A percentile compares a stretch with the other conserved stretches of the same genome.
These are phyloP conservation scores for Habropoda laboriosa DNA, from an alignment of 1,140 invertebrate genomes.

Conservation along the genomic window DNA sequence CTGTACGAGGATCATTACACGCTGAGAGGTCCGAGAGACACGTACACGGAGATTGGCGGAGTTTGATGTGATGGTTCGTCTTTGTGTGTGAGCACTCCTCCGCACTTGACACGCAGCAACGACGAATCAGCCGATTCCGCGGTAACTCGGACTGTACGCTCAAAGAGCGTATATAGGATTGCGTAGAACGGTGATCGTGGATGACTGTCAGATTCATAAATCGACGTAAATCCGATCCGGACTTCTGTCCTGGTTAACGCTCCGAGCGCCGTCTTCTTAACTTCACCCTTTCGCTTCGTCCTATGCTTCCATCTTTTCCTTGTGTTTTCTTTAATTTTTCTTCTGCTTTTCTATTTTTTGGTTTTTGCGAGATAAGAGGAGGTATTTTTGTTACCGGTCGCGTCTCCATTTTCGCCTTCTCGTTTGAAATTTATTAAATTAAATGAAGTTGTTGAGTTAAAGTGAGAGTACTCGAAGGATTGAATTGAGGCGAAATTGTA, in stretches of 20 bases:
- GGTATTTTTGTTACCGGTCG: too few relatives aligned
- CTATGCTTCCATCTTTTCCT: accelerated
- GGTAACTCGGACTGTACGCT: slow-evolving; percentile 31
- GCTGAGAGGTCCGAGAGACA: slow-evolving; percentile 11
- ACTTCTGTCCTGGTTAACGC: slow-evolving; percentile 1
- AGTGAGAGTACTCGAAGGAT: too few relatives aligned
- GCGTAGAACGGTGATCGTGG: neutral
- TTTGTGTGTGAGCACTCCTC: neutral
- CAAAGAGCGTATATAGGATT: slow-evolving; percentile 7
- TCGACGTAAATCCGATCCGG: slow-evolving; percentile 25
- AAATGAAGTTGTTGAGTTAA: too few relatives aligned
- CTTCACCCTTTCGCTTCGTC: neutral
- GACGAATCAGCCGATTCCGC: slow-evolving; percentile 30
- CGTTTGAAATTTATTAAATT: too few relatives aligned
- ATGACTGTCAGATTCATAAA: slow-evolving; percentile 22
- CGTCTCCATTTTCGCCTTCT: too few relatives aligned
- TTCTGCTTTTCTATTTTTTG: neutral
- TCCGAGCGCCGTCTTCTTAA: neutral
- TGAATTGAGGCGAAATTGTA: too few relatives aligned
- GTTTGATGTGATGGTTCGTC: too few relatives aligned
- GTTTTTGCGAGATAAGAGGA: too few relatives aligned
- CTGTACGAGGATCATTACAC: slow-evolving; percentile 42
- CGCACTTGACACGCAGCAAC: slow-evolving; percentile 35
- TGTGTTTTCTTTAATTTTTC: too few relatives aligned
- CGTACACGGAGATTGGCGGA: too few relatives aligned